Conservation (phyloP, 2,113 vertebrate species). For the Rhabdomys dilectus region DNA sequence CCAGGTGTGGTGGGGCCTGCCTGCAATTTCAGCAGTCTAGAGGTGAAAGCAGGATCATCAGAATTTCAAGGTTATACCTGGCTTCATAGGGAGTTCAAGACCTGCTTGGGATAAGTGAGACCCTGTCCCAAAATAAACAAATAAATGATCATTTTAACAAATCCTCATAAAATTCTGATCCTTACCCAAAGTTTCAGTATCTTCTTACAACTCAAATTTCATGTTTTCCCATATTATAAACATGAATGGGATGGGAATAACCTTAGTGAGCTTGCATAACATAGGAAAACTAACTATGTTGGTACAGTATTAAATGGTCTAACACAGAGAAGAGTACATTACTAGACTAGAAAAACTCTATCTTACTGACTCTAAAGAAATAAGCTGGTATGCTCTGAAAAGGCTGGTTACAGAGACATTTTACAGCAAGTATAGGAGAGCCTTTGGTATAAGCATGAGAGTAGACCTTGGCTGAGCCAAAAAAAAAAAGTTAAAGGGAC, state of each 20-base stretch:
- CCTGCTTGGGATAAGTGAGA: neutral
- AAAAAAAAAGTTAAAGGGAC: neutral
- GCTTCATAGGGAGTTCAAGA: neutral
- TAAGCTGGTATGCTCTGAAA: neutral
- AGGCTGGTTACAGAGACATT: neutral
- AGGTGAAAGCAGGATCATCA: neutral
- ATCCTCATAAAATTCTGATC: neutral
- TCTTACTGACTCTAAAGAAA: conserved; percentile 27
- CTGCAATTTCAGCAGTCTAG: neutral
- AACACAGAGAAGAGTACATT: neutral
- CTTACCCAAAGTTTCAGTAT: neutral
- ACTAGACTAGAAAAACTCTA: neutral
- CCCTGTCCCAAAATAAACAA: neutral
- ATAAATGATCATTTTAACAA: neutral
- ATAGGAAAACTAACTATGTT: neutral
- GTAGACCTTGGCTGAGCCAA: neutral
- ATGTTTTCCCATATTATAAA: neutral
- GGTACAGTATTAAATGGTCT: neutral
- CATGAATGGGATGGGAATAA: neutral
- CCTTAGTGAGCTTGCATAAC: neutral
- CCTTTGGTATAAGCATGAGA: neutral
- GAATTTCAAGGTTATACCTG: neutral
- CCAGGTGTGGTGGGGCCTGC: neutral
- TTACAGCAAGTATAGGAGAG: neutral
- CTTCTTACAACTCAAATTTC: neutral